These are phyloP conservation scores for Caenorhabditis macrosperma DNA, from an alignment of 2,888 invertebrate genomes.

Conservation along the genomic window DNA sequence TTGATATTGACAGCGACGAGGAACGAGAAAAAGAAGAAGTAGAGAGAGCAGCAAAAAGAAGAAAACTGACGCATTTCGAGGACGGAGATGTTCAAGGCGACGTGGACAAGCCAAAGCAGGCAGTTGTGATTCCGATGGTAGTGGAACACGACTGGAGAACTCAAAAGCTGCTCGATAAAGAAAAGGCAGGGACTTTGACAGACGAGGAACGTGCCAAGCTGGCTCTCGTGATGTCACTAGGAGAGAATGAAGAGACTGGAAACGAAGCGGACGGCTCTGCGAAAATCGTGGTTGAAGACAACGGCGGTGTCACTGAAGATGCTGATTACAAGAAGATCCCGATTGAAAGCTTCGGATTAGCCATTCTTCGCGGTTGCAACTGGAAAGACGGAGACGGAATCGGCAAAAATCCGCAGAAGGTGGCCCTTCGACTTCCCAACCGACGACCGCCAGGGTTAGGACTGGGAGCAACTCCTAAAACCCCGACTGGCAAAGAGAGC, in stretches of 20 bases:
- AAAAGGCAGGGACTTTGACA: slow-evolving; percentile 69
- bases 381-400: slow-evolving; percentile 82
- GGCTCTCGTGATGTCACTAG: slow-evolving; percentile 58
- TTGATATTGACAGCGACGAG: slow-evolving; percentile 64
- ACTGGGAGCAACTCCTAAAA: slow-evolving; percentile 88
- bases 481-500: slow-evolving; percentile 44
- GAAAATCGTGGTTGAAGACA: slow-evolving; percentile 44
- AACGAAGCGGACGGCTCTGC: background rate
- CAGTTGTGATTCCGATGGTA: slow-evolving; percentile 69
- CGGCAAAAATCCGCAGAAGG: slow-evolving; percentile 71
- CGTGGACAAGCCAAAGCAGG: slow-evolving; percentile 57
- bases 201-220: slow-evolving; percentile 68
- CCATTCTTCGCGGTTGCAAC: slow-evolving; percentile 95
- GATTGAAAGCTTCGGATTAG: slow-evolving; percentile 89
- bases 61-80: slow-evolving; percentile 69
- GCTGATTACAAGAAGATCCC: slow-evolving; percentile 82
- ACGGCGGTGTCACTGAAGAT: slow-evolving; percentile 56
- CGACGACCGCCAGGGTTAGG: slow-evolving; percentile 94
- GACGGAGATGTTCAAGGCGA: slow-evolving; percentile 64
- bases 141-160: slow-evolving; percentile 70
- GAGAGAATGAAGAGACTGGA: slow-evolving; percentile 17
- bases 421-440: slow-evolving; percentile 84
- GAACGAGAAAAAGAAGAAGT: slow-evolving; percentile 65
- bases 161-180: slow-evolving; percentile 66
- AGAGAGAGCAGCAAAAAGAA: slow-evolving; percentile 59